Base-by-base conservation (phyloP, 2,113 vertebrate species). In the Xenus cinereus region DNA sequence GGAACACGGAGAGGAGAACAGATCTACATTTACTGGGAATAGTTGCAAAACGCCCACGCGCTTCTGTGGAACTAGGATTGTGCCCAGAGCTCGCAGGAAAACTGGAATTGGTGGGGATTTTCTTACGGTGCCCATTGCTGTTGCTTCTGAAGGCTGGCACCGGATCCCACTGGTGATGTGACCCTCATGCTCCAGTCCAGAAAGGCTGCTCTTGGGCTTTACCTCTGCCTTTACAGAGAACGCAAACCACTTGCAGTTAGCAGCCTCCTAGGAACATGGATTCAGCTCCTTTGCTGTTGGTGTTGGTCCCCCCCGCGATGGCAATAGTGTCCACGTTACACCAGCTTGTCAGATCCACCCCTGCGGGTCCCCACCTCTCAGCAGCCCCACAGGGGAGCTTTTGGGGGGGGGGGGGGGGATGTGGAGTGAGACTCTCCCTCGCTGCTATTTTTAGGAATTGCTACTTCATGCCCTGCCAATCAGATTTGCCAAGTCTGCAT, bases 331-430 rank as follows among this genome's bases (percentile, higher is more conserved):
- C 76, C 1, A 0, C 4, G 2, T 79, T 7, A 21, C 53, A 3
- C 5, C 0, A 0, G 17, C 57, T 46, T 32, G 19, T n/a, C 0
- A 0, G 15, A 30, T 32, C 57, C 45, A 2, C 23, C 39, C 48
- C 19, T 2, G 0, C 0, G 4, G 67, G n/a, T 62, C 5, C 19
- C 33, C 24, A 14, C 16, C 54, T 68, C 21, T 4, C 3, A 2
- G 35, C 80, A 64, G 68, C 50, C 33, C 73, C 0, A 0, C 3
- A 8, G 7, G 23, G 10, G 12, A 84, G 33, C 46, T 74, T 53
- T 57, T 1, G 11, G 78, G 32, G 62, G 37, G 35, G 37, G 16
- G 11, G 78, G 32, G 62, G 37, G 35, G 37, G 16, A 77, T 69
- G 43, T 17, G 8, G 35, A 87, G 43, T 0, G 1, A 85, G 37